Base-by-base conservation (phyloP, 2,888 invertebrate species). In the Pyrrhia umbra region DNA sequence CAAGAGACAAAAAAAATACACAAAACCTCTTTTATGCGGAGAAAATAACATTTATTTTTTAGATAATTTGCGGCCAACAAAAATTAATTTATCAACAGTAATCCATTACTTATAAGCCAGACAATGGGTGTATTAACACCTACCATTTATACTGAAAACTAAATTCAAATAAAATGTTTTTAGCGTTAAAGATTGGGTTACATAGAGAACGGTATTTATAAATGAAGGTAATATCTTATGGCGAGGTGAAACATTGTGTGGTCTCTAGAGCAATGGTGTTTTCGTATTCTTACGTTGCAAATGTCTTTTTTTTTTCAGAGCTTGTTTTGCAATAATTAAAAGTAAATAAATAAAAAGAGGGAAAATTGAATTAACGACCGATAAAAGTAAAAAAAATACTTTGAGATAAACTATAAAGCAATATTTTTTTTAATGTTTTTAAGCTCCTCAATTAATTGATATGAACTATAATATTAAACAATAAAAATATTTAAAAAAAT, bases 141-240 rank as follows among this genome's bases (percentile, higher is more conserved):
- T n/a, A 9, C 25, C 42, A 47, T 60, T 68, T 40, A 34, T 8
- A 37, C 21, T 60, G 18, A 52, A 42, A 47, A 47, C 18, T 39
- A 47, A 37, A 47, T 42, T 47, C 18, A 10, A 43, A 43, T 54
- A 52, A 60, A 67, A 43, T 40, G n/a, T 6, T 23, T 16, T 13
- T 60, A 67, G 49, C 52, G 18, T n/a, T 40, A 27, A 5, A 52
- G 61, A 68, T 61, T 54, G 37, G 6, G 30, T 69, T 69, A 39
- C 52, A 30, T 15, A 61, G 20, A 52, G 6, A 15, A 18, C 8
- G 20, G 37, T 61, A 61, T 43, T 61, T n/a, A n/a, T n/a, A n/a
- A 49, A 34, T 42, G 16, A n/a, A 49, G 37, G 23, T 61, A 67
- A 67, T 61, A 40, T 23, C 42, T 37, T 49, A 10, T 15, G 30